These are phyloP conservation scores for Oceanodroma leucorhoa DNA, from an alignment of 2,797 vertebrate species.

Conservation along the genomic window DNA sequence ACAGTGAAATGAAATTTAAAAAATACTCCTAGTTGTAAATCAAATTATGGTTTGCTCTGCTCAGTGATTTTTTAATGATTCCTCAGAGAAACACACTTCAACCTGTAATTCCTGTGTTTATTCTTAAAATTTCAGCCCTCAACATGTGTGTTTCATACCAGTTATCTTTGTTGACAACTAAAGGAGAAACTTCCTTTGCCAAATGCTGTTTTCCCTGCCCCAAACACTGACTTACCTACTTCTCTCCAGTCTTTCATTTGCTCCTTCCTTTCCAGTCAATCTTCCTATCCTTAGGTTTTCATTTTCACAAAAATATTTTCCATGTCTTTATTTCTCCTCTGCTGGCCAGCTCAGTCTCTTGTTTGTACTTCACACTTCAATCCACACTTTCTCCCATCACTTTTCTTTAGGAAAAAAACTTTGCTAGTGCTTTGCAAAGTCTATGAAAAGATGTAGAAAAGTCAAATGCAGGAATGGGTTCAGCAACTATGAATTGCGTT, in stretches of 20 bases:
- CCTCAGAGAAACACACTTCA: background rate
- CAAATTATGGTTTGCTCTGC: background rate
- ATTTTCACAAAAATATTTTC: background rate
- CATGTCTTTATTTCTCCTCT: background rate
- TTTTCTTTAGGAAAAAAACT: background rate
- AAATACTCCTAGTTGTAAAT: background rate
- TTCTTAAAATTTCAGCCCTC: background rate
- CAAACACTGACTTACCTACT: background rate
- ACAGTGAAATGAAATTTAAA: background rate
- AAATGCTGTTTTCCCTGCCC: background rate
- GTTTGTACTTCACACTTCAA: background rate
- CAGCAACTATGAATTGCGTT: background rate
- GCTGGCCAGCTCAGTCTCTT: background rate
- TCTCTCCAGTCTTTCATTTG: background rate
- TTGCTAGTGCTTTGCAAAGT: background rate
- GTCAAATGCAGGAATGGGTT: background rate
- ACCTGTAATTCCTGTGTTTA: background rate
- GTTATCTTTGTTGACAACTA: background rate
- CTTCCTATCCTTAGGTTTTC: background rate
- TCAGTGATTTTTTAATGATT: background rate
- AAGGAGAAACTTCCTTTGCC: background rate
- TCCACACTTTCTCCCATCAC: background rate
- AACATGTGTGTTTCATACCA: background rate
- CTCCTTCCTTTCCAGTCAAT: background rate
- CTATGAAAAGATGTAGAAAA: background rate